These are phyloP conservation scores for Dreissena polymorpha DNA, from an alignment of 1,140 invertebrate species.

Conservation along the genomic window DNA sequence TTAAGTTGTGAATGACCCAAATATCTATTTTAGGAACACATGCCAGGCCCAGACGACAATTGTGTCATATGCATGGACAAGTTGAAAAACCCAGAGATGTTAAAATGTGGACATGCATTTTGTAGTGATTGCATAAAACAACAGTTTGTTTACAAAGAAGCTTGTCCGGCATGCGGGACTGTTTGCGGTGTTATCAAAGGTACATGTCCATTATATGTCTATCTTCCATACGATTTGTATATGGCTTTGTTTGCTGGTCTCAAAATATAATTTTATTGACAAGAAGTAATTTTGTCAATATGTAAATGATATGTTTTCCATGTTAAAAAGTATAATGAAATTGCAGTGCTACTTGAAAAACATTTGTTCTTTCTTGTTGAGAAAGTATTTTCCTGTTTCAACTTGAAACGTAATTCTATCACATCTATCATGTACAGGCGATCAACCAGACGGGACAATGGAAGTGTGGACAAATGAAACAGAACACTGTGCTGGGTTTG, in stretches of 20 bases:
- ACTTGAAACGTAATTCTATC: no score
- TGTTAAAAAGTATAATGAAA: no score
- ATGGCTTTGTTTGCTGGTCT: no score
- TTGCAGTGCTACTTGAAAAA: no score
- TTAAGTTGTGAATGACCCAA: no score
- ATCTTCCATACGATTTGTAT: no score
- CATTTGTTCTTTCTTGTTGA: no score
- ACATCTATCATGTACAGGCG: background rate
- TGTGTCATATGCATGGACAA: slow-evolving; percentile 29
- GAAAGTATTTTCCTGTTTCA: no score
- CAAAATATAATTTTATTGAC: no score
- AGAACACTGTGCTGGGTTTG: background rate
- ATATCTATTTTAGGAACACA: no score
- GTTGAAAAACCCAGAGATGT: background rate
- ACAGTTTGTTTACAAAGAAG: slow-evolving; percentile 24
- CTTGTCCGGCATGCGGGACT: slow-evolving; percentile 6
- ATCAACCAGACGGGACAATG: background rate
- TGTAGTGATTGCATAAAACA: slow-evolving; percentile 12
- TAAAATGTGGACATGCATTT: slow-evolving; percentile 25
- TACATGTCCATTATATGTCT: background rate
- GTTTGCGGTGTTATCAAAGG: slow-evolving; percentile 7
- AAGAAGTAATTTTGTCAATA: no score
- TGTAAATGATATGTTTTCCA: no score
- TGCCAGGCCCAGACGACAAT: background rate
- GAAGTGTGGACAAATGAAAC: background rate